phyloP scores from a whole-genome alignment of 2,113 vertebrate species.

The Danio rerio region GRCz12tu NC_133191.1:45029001-45029500 shows the following conservation, averaged over 20 bases:
- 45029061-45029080: conserved; percentile 9
- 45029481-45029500: too few relatives aligned
- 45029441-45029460: too few relatives aligned
- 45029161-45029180: neutral
- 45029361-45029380: conserved; percentile 78
- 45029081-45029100: neutral
- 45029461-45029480: too few relatives aligned
- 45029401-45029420: neutral
- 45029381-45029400: conserved; percentile 24
- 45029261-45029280: conserved; percentile 86
- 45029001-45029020: neutral
- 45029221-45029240: conserved; percentile 60
- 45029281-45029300: conserved; percentile 75
- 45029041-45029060: neutral
- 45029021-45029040: conserved; percentile 32
- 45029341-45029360: conserved; percentile 80
- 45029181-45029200: neutral
- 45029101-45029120: neutral
- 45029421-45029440: too few relatives aligned
- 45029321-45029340: conserved; percentile 83
- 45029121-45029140: neutral
- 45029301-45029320: conserved; percentile 81
- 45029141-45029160: conserved; percentile 15
- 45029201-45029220: neutral
- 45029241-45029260: conserved; percentile 85